These are phyloP conservation scores for Tiliacea aurago DNA, from an alignment of 2,888 invertebrate genomes.

Conservation along the genomic window DNA sequence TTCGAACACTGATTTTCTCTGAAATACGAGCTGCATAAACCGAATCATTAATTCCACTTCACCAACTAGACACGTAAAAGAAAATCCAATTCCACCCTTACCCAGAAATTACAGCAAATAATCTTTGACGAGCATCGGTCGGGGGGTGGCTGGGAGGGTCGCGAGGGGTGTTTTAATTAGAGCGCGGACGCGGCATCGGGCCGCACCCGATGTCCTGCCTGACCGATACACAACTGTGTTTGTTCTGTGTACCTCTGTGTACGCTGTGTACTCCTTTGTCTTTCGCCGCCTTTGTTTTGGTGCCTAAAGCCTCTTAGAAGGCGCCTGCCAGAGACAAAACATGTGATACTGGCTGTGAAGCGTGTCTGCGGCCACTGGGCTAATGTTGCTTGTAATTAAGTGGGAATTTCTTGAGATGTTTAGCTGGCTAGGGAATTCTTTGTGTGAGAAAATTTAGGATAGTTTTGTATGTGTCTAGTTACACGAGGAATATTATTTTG, in stretches of 20 bases:
- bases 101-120: conserved; percentile 68
- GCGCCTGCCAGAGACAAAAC: conserved; percentile 54
- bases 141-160: conserved; percentile 67
- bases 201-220: conserved; percentile 69
- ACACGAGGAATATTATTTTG: not conserved
- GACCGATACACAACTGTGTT: conserved; percentile 71
- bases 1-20: conserved; percentile 22
- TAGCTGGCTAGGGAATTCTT: conserved; percentile 22
- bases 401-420: conserved; percentile 42
- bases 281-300: conserved; percentile 66
- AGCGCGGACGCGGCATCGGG: conserved; percentile 84
- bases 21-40: conserved; percentile 52
- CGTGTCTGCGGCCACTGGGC: conserved; percentile 35
- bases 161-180: conserved; percentile 87
- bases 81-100: conserved; percentile 56
- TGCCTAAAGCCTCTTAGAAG: conserved; percentile 61
- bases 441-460: conserved; percentile 6
- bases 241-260: conserved; percentile 65
- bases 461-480: conserved; percentile 10
- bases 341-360: conserved; percentile 47
- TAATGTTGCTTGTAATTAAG: conserved; percentile 53
- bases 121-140: conserved; percentile 72
- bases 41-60: conserved; percentile 52
- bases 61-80: conserved; percentile 54
- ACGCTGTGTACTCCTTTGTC: conserved; percentile 65